Evolutionary conservation across 2,888 invertebrate genomes (phyloP).

Genomic region (Phyllotreta cruciferae): DNA sequence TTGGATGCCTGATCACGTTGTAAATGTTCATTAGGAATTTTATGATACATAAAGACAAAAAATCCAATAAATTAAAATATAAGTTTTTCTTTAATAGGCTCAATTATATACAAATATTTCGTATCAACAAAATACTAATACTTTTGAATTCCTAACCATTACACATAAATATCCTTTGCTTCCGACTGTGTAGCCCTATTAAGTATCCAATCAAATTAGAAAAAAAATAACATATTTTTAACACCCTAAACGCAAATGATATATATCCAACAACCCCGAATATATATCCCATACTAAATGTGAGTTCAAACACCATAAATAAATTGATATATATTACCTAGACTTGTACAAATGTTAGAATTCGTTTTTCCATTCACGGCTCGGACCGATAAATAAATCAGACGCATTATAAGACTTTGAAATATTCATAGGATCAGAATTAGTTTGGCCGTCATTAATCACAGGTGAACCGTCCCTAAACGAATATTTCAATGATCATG

Average conservation of each 20-base stretch:
- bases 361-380: slow-evolving; percentile 26
- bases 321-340: slow-evolving; percentile 27
- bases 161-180: too few relatives aligned
- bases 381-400: slow-evolving; percentile 26
- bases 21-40: too few relatives aligned
- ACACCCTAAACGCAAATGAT: slow-evolving; percentile 3
- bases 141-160: too few relatives aligned
- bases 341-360: slow-evolving; percentile 30
- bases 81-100: too few relatives aligned
- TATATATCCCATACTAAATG: slow-evolving; percentile 11
- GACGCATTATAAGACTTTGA: slow-evolving; percentile 30
- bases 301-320: slow-evolving; percentile 24
- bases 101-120: too few relatives aligned
- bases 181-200: too few relatives aligned
- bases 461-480: slow-evolving; percentile 21
- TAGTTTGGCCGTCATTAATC: slow-evolving; percentile 26
- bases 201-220: too few relatives aligned
- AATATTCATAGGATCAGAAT: slow-evolving; percentile 30
- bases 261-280: slow-evolving; percentile 2
- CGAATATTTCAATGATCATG: slow-evolving; percentile 16
- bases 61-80: too few relatives aligned
- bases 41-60: too few relatives aligned
- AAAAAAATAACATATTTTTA: slow-evolving; percentile 5
- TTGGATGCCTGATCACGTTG: too few relatives aligned
- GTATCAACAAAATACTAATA: too few relatives aligned